These are phyloP conservation scores for Entomobrya multifasciata DNA, from an alignment of 2,888 invertebrate genomes.

Conservation along the genomic window DNA sequence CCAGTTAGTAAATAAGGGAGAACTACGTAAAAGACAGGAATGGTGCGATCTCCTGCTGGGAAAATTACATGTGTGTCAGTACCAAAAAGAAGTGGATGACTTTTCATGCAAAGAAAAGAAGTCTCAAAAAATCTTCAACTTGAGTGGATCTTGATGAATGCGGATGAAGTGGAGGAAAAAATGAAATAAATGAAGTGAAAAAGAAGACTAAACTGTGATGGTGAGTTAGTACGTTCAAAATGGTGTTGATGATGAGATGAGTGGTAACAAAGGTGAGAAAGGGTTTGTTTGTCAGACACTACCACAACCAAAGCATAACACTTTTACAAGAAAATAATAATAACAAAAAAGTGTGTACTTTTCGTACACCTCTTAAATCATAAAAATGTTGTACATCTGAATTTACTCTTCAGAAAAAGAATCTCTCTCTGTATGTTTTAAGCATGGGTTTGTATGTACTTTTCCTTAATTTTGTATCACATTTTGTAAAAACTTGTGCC, in stretches of 20 bases:
- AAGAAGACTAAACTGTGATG: constrained; percentile 38
- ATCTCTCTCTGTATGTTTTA: no score
- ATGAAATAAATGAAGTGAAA: constrained; percentile 50
- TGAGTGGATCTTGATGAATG: constrained; percentile 17
- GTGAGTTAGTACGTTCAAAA: no score
- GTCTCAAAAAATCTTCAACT: not conserved
- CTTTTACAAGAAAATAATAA: constrained; percentile 36
- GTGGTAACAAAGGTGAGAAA: constrained; percentile 57
- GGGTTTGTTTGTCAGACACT: constrained; percentile 49
- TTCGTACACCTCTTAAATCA: constrained; percentile 36
- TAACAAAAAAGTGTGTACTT: no score
- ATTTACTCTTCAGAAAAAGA: no score
- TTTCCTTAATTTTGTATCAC: constrained; percentile 26
- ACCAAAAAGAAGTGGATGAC: constrained; percentile 58
- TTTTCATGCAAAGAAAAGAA: constrained; percentile 46
- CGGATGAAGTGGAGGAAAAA: constrained; percentile 24
- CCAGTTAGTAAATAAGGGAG: constrained; percentile 59
- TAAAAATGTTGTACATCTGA: not conserved
- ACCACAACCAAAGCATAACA: constrained; percentile 21
- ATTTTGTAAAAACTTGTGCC: no score
- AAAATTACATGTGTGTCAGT: constrained; percentile 71
- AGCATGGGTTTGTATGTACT: not conserved
- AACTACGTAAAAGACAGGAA: constrained; percentile 61
- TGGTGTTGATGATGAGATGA: constrained; percentile 29
- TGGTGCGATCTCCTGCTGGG: constrained; percentile 71